These are phyloP conservation scores for Cirrhinus molitorella DNA, from an alignment of 2,797 vertebrate genomes.

Conservation along the genomic window DNA sequence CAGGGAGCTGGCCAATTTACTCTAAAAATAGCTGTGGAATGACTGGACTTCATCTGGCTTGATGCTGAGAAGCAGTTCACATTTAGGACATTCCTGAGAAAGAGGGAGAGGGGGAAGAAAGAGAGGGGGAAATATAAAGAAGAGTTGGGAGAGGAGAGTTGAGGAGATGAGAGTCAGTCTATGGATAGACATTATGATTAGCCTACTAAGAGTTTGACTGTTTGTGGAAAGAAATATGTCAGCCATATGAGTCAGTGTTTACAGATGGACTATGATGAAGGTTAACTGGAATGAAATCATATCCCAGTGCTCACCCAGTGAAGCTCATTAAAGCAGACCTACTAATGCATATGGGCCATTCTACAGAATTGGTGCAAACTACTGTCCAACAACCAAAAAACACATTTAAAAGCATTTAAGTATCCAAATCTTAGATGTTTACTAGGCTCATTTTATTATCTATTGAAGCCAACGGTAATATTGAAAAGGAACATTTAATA, in stretches of 20 bases:
- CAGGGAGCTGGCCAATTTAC: conserved; percentile 14
- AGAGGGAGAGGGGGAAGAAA: neutral
- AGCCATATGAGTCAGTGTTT: neutral
- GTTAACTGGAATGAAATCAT: conserved; percentile 10
- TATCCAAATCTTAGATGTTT: too few species aligned
- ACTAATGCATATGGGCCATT: too few species aligned
- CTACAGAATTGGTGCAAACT: too few species aligned
- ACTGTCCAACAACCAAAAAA: too few species aligned
- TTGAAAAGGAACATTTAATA: too few species aligned
- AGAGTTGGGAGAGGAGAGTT: neutral
- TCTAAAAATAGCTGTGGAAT: conserved; percentile 39
- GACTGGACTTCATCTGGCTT: conserved; percentile 36
- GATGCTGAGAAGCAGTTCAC: conserved; percentile 14
- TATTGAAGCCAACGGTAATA: too few species aligned
- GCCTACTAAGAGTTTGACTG: neutral
- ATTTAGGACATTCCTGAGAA: conserved; percentile 35
- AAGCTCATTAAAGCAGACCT: neutral
- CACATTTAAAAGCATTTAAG: too few species aligned
- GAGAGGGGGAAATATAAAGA: neutral
- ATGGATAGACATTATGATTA: neutral
- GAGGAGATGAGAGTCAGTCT: neutral
- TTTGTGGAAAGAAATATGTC: conserved; percentile 26
- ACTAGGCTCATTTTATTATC: too few species aligned
- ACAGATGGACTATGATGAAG: neutral
- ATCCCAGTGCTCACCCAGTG: neutral